Evolutionary conservation across 2,797 vertebrate genomes (phyloP).

Genomic region (Linurgus olivaceus): DNA sequence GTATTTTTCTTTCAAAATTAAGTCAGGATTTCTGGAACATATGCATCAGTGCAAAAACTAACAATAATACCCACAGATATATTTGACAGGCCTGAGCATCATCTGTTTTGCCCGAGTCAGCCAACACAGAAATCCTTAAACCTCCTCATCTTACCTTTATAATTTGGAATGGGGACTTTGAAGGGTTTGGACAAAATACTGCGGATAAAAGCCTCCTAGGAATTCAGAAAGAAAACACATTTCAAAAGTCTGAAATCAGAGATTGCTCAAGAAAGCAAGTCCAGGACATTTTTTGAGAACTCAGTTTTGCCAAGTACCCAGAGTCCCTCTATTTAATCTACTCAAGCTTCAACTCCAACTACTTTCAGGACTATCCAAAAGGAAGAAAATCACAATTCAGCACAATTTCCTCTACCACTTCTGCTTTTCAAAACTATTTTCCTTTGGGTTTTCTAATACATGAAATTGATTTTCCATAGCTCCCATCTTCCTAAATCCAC

Average conservation of each 20-base stretch:
- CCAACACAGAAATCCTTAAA: background rate
- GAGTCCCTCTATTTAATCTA: background rate
- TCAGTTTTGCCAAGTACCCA: background rate
- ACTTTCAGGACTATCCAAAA: background rate
- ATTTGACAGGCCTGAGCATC: conserved; percentile 12
- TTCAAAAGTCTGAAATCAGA: conserved; percentile 1
- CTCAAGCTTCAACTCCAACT: background rate
- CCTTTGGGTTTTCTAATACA: background rate
- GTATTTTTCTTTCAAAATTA: conserved; percentile 21
- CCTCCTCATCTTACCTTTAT: conserved; percentile 83
- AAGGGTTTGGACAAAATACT: conserved; percentile 96
- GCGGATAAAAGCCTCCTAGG: conserved; percentile 92
- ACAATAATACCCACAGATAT: conserved; percentile 17
- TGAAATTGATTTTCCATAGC: background rate
- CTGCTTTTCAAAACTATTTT: background rate
- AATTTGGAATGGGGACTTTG: conserved; percentile 94
- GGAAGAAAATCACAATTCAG: background rate
- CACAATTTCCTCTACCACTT: background rate
- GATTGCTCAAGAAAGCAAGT: background rate
- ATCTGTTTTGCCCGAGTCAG: background rate
- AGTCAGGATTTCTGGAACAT: conserved; percentile 15
- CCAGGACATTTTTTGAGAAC: background rate
- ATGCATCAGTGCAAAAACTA: background rate
- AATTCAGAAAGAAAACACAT: conserved; percentile 39
- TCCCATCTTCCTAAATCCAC: background rate